Percentiles rank a stretch among this genome's conserved stretches.
Evolutionary conservation across 2,113 vertebrate species (phyloP).

Genomic region (Psittacus erithacus): DNA sequence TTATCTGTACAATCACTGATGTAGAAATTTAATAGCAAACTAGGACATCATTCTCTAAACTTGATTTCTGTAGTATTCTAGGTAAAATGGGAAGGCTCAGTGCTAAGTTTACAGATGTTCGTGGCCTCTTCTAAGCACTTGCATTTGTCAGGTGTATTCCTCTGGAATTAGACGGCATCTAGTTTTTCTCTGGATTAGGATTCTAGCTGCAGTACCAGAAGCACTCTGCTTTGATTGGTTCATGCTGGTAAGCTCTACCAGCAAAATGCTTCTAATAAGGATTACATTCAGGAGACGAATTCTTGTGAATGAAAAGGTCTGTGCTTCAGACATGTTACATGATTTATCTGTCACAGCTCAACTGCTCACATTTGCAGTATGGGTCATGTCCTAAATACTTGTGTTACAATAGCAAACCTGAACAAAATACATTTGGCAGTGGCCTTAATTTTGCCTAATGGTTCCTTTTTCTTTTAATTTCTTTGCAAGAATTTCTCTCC

Average conservation of each 20-base stretch:
- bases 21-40: rapidly evolving
- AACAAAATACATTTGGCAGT: rapidly evolving
- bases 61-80: rapidly evolving
- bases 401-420: background rate
- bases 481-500: background rate
- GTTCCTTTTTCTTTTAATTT: background rate
- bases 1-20: background rate
- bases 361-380: background rate
- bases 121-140: background rate
- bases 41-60: background rate
- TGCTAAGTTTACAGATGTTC: background rate
- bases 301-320: background rate
- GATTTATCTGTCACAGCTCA: background rate
- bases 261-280: background rate
- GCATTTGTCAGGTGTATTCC: background rate
- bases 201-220: background rate
- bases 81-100: background rate
- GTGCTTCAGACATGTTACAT: rapidly evolving
- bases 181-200: background rate
- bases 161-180: background rate
- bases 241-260: background rate
- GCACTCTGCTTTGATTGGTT: background rate
- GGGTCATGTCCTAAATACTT: background rate
- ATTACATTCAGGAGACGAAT: background rate
- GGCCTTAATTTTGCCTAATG: background rate